phyloP scores from a whole-genome alignment of 2,797 vertebrate genomes.

The Sorex maritimensis region DNA sequence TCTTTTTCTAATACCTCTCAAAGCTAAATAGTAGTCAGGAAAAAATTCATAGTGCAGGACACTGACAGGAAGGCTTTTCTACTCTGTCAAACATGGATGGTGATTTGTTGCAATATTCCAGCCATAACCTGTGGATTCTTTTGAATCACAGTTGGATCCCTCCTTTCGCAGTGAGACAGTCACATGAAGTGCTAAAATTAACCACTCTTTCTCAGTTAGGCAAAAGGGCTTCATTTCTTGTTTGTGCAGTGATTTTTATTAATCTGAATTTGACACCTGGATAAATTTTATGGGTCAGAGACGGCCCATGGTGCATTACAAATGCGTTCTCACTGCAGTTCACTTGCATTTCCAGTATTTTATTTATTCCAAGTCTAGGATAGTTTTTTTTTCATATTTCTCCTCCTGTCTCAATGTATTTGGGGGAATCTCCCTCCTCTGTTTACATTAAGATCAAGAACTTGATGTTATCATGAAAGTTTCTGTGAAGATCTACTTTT shows the following conservation, averaged over 20 bases:
- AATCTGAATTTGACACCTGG: conserved; percentile 56
- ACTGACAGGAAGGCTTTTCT: not conserved
- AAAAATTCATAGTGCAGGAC: not conserved
- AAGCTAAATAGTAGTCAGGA: conserved; percentile 11
- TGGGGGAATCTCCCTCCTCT: not conserved
- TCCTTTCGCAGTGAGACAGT: not conserved
- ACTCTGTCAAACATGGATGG: not conserved
- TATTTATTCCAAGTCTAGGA: conserved; percentile 58
- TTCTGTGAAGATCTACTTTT: conserved; percentile 46
- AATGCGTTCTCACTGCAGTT: conserved; percentile 15
- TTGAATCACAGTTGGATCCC: not conserved
- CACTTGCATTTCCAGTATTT: conserved; percentile 48
- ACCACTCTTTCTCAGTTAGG: not conserved
- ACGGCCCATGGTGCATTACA: not conserved
- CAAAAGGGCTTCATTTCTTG: conserved; percentile 9
- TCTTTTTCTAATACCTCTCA: not conserved
- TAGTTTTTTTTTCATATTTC: not conserved
- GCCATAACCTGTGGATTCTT: not conserved
- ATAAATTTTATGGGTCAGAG: conserved; percentile 29
- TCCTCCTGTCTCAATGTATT: not conserved
- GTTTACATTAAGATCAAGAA: conserved; percentile 47
- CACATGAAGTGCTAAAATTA: not conserved
- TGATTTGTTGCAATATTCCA: not conserved
- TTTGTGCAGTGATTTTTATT: conserved; percentile 60
- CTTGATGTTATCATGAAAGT: not conserved